Conservation (phyloP, 2,797 vertebrate genomes). For the Sebastes steindachneri region DNA sequence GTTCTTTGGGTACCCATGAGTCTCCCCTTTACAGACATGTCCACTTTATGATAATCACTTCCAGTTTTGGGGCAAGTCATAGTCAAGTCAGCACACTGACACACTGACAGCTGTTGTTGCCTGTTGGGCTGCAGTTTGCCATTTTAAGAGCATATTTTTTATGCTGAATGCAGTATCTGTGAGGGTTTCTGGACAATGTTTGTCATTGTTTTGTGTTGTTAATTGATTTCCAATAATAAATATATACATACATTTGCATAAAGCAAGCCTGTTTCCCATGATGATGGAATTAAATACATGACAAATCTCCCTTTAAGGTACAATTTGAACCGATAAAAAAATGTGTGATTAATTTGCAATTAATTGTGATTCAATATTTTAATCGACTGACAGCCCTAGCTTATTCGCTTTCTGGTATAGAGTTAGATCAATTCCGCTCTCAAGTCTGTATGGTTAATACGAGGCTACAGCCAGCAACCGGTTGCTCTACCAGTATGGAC, state of each 20-base stretch:
- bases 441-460: background rate
- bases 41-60: background rate
- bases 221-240: background rate
- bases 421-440: background rate
- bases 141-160: too few species aligned
- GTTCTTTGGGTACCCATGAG: background rate
- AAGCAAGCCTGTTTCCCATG: background rate
- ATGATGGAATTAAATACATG: background rate
- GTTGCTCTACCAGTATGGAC: background rate
- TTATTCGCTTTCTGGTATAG: background rate
- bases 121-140: too few species aligned
- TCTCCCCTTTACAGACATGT: background rate
- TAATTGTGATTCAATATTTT: background rate
- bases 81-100: background rate
- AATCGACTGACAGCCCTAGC: background rate
- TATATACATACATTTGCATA: background rate
- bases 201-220: background rate
- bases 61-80: too few species aligned
- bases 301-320: background rate
- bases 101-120: background rate
- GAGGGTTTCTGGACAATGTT: too few species aligned
- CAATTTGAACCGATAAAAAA: background rate
- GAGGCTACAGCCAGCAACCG: background rate
- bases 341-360: background rate
- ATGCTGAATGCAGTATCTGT: too few species aligned